Percentiles rank a stretch among this genome's conserved stretches.
phyloP scores from a whole-genome alignment of 2,797 vertebrate genomes.

The Arremon aurantiirostris region DNA sequence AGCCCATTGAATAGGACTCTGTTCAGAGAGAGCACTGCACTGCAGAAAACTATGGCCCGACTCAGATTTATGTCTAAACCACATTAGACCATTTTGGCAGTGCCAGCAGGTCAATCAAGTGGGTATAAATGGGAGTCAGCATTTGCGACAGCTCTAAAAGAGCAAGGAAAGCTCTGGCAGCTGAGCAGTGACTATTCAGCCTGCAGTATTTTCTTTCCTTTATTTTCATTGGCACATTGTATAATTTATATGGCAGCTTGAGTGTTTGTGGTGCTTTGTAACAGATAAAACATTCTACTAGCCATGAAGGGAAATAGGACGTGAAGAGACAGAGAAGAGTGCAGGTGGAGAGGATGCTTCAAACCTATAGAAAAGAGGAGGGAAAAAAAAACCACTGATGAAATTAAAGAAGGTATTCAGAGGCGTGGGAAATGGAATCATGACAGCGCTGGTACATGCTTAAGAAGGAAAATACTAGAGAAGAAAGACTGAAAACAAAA shows the following conservation, averaged over 20 bases:
- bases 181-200: constrained; percentile 4
- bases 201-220: constrained; percentile 15
- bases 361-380: not conserved
- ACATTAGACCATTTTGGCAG: constrained; percentile 4
- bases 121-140: not conserved
- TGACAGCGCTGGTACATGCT: not conserved
- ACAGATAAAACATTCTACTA: constrained; percentile 35
- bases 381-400: not conserved
- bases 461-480: not conserved
- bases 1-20: not conserved
- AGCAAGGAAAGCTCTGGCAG: constrained; percentile 17
- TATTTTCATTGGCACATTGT: not conserved
- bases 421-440: not conserved
- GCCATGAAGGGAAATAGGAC: not conserved
- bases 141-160: not conserved
- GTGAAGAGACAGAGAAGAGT: not conserved
- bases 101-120: constrained; percentile 23
- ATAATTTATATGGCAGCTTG: constrained; percentile 27
- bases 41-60: not conserved
- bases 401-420: constrained; percentile 35
- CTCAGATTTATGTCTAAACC: constrained; percentile 9
- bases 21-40: not conserved
- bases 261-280: constrained; percentile 9
- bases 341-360: constrained; percentile 35
- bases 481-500: not conserved